Conservation (phyloP, 2,113 vertebrate species). For the Aphelocoma coerulescens region DNA sequence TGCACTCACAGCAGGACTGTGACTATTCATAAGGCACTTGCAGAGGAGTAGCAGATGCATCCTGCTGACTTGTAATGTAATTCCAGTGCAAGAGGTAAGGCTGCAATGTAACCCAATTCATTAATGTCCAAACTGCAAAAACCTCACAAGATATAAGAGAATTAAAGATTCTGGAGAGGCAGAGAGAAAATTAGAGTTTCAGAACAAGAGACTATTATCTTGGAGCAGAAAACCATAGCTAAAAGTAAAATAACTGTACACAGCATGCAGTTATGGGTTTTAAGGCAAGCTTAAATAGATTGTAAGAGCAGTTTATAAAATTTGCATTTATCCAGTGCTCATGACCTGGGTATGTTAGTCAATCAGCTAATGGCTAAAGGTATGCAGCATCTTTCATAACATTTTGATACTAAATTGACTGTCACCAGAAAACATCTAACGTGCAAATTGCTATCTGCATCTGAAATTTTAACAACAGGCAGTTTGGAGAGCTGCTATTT, state of each 20-base stretch:
- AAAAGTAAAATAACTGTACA: background rate
- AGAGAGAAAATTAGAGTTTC: background rate
- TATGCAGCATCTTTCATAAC: background rate
- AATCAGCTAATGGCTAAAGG: background rate
- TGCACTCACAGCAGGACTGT: background rate
- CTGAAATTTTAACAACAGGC: background rate
- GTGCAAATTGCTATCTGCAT: rapidly evolving
- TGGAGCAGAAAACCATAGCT: background rate
- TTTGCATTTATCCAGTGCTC: background rate
- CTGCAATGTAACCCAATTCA: background rate
- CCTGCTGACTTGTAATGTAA: background rate
- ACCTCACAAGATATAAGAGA: background rate
- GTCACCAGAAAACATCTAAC: background rate
- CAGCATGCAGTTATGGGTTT: background rate
- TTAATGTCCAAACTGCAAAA: background rate
- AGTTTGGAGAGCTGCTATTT: background rate
- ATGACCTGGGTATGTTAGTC: background rate
- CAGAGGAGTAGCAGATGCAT: background rate
- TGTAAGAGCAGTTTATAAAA: background rate
- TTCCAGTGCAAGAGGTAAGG: background rate
- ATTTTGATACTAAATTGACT: background rate
- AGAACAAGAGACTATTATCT: background rate
- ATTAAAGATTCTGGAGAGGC: background rate
- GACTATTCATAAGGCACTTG: background rate
- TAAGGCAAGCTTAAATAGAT: background rate